Base-by-base conservation (phyloP, 2,888 invertebrate genomes). In the Parnassius orleans region DNA sequence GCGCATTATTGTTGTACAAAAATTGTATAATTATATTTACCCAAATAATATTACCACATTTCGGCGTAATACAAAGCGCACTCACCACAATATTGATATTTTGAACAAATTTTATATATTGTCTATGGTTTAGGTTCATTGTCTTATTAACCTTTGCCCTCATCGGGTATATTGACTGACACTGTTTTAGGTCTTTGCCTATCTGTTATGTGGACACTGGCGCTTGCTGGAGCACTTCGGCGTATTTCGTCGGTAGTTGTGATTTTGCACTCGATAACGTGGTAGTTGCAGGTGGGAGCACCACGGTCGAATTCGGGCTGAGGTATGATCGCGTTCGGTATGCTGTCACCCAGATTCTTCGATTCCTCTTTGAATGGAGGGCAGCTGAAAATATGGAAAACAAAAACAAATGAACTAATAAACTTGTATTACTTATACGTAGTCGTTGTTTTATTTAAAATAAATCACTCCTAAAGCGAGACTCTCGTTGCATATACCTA, bases 91-190 rank as follows among this genome's bases (percentile, higher is more conserved):
- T 46, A 24, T 61, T 67, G 59, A 65, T 61, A 66, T 66, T 33
- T 66, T 66, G 54, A 70, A 69, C 66, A 68, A 61, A 53, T 53
- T 53, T 46, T 58, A 44, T 60, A 53, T 60, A 56, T 61, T 59
- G 60, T 63, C 59, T 63, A 59, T 63, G 50, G 59, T 55, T 60
- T 11, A 58, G 54, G 63, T 67, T 60, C 43, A 43, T 33, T 33
- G 59, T 61, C 60, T 44, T 47, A 24, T 85, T 91, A 91, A 71
- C 93, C 93, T 69, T 93, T 93, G 53, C 92, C 93, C 70, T 93
- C 93, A 60, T 92, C 83, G 0, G 93, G 93, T 80, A 94, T 87
- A 65, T 93, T 87, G 74, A 94, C 93, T 24, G 93, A 93, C 65
- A 94, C 93, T 41, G 93, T 92, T 69, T 92, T 90, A 50, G 90